Evolutionary conservation across 1,140 invertebrate genomes (phyloP).

Genomic region (Drosophila saltans): DNA sequence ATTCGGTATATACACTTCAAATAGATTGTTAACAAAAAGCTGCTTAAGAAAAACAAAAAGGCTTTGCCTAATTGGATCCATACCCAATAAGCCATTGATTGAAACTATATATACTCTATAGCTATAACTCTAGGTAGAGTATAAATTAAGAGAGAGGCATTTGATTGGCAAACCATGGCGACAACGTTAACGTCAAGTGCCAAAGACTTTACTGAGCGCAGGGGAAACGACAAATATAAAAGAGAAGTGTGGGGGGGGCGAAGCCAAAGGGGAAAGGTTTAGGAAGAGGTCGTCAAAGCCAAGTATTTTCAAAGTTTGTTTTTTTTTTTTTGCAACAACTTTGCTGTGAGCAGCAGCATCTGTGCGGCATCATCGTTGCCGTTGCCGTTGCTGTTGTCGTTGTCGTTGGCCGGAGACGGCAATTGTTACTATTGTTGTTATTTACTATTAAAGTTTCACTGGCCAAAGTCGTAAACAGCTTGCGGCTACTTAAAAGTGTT

Average conservation of each 20-base stretch:
- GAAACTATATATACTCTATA: too few species aligned
- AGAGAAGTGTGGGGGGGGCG: not conserved
- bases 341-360: slow-evolving; percentile 8
- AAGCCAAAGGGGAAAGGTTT: too few species aligned
- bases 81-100: not conserved
- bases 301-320: slow-evolving; percentile 61
- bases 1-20: too few species aligned
- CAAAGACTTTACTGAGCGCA: slow-evolving; percentile 27
- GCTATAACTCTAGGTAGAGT: slow-evolving; percentile 24
- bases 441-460: slow-evolving; percentile 74
- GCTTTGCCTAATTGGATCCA: not conserved
- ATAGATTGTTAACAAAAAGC: too few species aligned
- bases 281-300: slow-evolving; percentile 50
- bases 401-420: slow-evolving; percentile 43
- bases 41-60: not conserved
- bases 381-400: not conserved
- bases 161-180: slow-evolving; percentile 56
- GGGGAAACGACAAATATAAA: not conserved
- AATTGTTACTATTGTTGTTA: slow-evolving; percentile 72
- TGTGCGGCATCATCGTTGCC: slow-evolving; percentile 10
- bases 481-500: slow-evolving; percentile 43
- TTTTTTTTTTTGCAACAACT: slow-evolving; percentile 48
- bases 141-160: slow-evolving; percentile 53
- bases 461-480: slow-evolving; percentile 62
- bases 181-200: slow-evolving; percentile 43